Evolutionary conservation across 2,797 vertebrate species (phyloP).

Genomic region (Eulemur coronatus): DNA sequence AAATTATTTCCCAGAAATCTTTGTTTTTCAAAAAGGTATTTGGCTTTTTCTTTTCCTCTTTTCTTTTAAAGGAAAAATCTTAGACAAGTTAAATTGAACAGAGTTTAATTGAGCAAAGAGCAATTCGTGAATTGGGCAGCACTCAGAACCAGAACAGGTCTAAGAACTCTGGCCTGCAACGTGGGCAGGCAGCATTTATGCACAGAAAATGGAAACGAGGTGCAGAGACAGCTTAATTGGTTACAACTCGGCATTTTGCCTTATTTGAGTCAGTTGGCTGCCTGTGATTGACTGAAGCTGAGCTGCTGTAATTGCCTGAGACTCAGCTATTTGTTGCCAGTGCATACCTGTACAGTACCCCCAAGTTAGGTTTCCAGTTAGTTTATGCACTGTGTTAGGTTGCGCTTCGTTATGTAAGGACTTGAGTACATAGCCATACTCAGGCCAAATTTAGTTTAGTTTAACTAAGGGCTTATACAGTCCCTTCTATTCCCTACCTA

Average conservation of each 20-base stretch:
- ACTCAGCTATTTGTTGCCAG: background rate
- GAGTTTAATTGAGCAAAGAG: background rate
- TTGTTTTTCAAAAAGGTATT: background rate
- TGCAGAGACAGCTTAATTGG: background rate
- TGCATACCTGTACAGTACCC: background rate
- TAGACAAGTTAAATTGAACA: background rate
- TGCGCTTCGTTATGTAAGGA: background rate
- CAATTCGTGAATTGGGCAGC: background rate
- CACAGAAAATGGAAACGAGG: background rate
- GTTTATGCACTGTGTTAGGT: background rate
- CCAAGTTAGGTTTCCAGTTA: background rate
- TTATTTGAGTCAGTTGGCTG: background rate
- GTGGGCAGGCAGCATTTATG: background rate
- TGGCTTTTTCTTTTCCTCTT: background rate
- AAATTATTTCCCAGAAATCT: constrained; percentile 18
- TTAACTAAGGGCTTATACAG: background rate
- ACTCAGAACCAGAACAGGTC: background rate
- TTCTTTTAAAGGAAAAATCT: background rate
- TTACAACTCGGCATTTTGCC: background rate
- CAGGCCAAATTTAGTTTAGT: background rate
- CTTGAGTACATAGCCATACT: background rate
- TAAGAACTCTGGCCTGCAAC: background rate
- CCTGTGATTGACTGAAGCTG: background rate
- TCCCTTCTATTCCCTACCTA: background rate
- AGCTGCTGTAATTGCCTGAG: background rate